phyloP scores from a whole-genome alignment of 2,888 invertebrate genomes.

The Pachycephus smyrnensis region DNA sequence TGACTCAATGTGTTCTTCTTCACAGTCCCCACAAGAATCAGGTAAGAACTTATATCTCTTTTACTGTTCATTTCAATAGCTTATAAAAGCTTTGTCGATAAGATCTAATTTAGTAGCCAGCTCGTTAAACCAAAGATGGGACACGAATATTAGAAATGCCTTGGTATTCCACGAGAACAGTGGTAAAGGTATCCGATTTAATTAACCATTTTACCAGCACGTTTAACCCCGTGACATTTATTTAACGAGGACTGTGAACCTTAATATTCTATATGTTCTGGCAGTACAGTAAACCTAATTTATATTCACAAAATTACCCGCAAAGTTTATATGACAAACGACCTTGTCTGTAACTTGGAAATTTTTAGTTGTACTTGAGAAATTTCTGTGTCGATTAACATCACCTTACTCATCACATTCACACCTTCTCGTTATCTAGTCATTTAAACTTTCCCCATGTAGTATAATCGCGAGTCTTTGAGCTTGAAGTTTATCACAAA shows the following conservation, averaged over 20 bases:
- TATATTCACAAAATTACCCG: not conserved
- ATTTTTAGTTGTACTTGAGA: not conserved
- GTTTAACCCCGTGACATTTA: not conserved
- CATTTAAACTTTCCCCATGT: not conserved
- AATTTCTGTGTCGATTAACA: not conserved
- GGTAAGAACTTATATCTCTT: slow-evolving; percentile 69
- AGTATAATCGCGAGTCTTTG: not conserved
- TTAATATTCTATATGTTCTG: not conserved
- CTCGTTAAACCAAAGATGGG: not conserved
- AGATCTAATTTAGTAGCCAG: not conserved
- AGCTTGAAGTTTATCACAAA: not conserved
- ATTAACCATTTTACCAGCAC: not conserved
- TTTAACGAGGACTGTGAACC: not conserved
- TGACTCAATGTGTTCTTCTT: slow-evolving; percentile 90
- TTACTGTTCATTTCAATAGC: slow-evolving; percentile 14
- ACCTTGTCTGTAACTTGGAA: not conserved
- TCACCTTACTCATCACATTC: not conserved
- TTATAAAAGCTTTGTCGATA: not conserved
- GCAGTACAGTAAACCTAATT: not conserved
- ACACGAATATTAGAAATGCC: not conserved
- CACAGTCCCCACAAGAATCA: slow-evolving; percentile 97
- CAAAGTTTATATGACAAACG: not conserved
- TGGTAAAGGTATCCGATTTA: too few species aligned
- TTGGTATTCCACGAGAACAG: not conserved
- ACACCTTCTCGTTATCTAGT: not conserved